phyloP scores from a whole-genome alignment of 92 coral and sea anemone genomes.

The Blastomussa wellsi region DNA sequence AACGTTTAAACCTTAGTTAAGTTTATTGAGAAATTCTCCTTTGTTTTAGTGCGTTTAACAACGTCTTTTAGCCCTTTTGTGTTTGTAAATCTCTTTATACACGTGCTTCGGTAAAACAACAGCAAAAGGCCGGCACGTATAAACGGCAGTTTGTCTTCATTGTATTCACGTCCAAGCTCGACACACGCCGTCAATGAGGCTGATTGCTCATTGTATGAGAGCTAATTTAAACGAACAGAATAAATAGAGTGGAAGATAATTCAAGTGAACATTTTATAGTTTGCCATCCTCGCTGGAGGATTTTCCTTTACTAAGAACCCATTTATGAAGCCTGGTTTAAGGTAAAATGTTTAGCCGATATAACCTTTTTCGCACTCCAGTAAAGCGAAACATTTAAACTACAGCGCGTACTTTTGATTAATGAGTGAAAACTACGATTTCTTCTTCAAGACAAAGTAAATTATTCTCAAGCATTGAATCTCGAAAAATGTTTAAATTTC shows the following conservation, averaged over 20 bases:
- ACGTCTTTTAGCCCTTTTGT: slow-evolving; percentile 1
- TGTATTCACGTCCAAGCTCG: neutral
- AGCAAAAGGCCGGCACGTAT: neutral
- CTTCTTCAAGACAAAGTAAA: neutral
- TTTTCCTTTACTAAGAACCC: too few species aligned
- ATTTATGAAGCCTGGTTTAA: neutral
- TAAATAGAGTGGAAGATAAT: neutral
- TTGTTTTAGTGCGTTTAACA: neutral
- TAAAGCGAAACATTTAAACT: neutral
- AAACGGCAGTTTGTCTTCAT: neutral
- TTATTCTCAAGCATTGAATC: neutral
- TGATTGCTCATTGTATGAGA: slow-evolving; percentile 12
- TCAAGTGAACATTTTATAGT: neutral
- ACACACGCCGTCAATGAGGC: neutral
- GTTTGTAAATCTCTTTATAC: slow-evolving; percentile 5
- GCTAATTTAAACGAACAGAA: neutral
- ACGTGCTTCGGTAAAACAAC: slow-evolving; percentile 20
- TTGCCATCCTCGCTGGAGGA: neutral
- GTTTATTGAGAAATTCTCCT: neutral
- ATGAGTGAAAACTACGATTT: neutral
- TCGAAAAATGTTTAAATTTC: neutral
- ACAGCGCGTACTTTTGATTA: neutral
- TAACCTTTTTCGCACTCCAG: too few species aligned
- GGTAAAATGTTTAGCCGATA: neutral
- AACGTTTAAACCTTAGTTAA: neutral